Conservation (phyloP, 2,888 invertebrate genomes). For the Acronicta alni region DNA sequence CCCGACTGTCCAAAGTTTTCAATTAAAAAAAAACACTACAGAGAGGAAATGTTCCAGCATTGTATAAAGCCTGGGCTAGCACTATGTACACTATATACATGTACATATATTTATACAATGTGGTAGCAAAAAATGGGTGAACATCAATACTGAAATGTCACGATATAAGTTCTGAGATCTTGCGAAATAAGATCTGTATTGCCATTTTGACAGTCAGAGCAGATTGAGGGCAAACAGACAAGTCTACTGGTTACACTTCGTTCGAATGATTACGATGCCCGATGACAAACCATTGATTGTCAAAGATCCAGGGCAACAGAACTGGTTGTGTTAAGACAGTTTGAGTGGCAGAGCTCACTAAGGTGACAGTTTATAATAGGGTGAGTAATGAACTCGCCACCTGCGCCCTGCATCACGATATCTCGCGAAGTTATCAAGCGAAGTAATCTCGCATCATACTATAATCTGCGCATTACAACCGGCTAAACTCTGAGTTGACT, state of each 20-base stretch:
- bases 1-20: conserved; percentile 18
- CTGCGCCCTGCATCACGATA: conserved; percentile 8
- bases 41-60: no score
- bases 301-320: conserved; percentile 36
- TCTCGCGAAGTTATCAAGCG: no score
- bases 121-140: no score
- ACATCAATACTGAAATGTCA: not conserved
- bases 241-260: conserved; percentile 9
- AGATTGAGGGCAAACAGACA: conserved; percentile 24
- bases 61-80: no score
- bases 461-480: conserved; percentile 30
- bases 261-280: conserved; percentile 17
- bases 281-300: conserved; percentile 23
- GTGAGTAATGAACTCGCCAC: conserved; percentile 28
- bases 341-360: conserved; percentile 37
- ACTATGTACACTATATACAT: no score
- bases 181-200: conserved; percentile 31
- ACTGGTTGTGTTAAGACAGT: conserved; percentile 44
- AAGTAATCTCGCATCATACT: conserved; percentile 1
- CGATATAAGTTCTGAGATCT: conserved; percentile 1
- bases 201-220: conserved; percentile 22
- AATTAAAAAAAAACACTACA: conserved; percentile 7
- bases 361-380: conserved; percentile 37
- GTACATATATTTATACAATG: no score
- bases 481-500: conserved; percentile 14